Base-by-base conservation (phyloP, 2,113 vertebrate species). In the Cyanoramphus novaezelandiae region DNA sequence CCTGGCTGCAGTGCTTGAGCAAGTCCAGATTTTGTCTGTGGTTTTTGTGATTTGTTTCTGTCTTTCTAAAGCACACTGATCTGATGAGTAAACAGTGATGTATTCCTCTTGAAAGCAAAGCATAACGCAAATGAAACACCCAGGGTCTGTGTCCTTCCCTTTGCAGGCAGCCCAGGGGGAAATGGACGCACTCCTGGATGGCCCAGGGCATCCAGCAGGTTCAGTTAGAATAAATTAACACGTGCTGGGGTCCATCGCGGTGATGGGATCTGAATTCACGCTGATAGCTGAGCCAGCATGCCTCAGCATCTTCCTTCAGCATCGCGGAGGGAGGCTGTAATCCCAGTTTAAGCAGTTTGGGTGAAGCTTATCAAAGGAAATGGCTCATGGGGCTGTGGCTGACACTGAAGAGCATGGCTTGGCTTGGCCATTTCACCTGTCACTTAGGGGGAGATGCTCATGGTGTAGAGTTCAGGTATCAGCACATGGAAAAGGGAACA, bases 161-260 rank as follows among this genome's bases (percentile, higher is more conserved):
- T 2, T 25, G 35, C 63, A 33, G 29, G 17, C 49, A 35, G 39
- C 24, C n/a, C 5, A 0, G 43, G 23, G 28, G 12, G 2, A 62
- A 31, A 13, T 7, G 2, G 33, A 35, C 5, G 5, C 0, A 2
- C 52, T n/a, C 12, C 31, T 10, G 35, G 25, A 60, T 21, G 37
- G 24, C 28, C 35, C 1, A 0, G 59, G 49, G 8, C 63, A 29
- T 47, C 59, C 52, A 63, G 31, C 52, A 28, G 31, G 12, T 21
- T 35, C 55, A 21, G 39, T 5, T 86, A 46, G 63, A 46, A 37
- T 20, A 8, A n/a, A 20, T 37, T 49, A 68, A 44, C 37, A 35
- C 2, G 0, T 9, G 11, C 8, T 28, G 17, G 20, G 31, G 15
- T 37, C 37, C 46, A 3, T 28, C n/a, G 13, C 0, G 1, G 25